Base-by-base conservation (phyloP, 2,888 invertebrate species). In the Mallateleia sp. region DNA sequence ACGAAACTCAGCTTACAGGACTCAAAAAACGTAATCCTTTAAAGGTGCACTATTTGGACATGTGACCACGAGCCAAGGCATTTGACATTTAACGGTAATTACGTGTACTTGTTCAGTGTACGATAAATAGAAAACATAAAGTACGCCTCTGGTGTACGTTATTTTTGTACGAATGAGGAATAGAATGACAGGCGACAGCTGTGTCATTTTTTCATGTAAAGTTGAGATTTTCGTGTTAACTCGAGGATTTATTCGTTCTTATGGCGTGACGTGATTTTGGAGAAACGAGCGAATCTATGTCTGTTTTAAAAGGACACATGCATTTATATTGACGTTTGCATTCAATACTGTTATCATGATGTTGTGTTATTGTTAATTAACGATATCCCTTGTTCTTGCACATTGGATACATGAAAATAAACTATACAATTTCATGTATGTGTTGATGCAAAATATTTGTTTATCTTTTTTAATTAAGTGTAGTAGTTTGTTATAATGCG, bases 51-150 rank as follows among this genome's bases (percentile, higher is more conserved):
- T 18, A 28, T n/a, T 56, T 32, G 66, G 50, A 67, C 20, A 67
- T 67, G 66, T 50, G 50, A 50, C 32, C 18, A 50, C 66, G 50
- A 67, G 66, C 28, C 11, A 32, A 50, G 28, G 20, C 32, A 50
- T 47, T 67, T 50, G 45, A 64, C 25, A 42, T 50, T 64, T 45
- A 0, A 67, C 66, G 66, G 66, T 67, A 67, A 67, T 50, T 67
- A 38, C 22, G 1, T n/a, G 6, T n/a, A 32, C n/a, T 28, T 28
- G 22, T 28, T n/a, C 28, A 32, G 5, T 15, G 7, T 54, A 54
- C 25, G n/a, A n/a, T 28, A 56, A 67, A 52, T 67, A 67, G 50
- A 67, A 52, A 34, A 67, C 25, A 64, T 9, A 67, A 67, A 50
- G 34, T 34, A 67, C 52, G 67, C 25, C 67, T 67, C 20, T 64